Evolutionary conservation across 2,888 invertebrate species (phyloP), one percentile per base, ranked within the genome.

Genomic region (Periphyllus acericola): DNA sequence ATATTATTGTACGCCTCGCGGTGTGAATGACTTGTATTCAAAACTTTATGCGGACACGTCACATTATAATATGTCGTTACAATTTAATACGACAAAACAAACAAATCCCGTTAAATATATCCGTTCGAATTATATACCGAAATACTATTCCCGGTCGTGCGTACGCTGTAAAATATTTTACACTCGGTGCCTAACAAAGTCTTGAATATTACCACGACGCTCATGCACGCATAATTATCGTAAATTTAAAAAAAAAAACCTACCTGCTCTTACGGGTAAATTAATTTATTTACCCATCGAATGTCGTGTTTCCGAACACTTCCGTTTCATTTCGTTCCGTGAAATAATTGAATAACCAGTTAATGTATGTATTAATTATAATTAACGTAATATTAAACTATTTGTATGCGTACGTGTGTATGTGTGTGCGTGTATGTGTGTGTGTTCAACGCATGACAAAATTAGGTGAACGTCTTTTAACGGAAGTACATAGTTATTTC

Each of bases 281-380:
- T 66, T 36, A 66, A n/a, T 81, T 71, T 32, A 81, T 68, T 81
- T 68, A 68, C 81, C 40, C 21, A 46, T 68, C 81, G 29, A 29
- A 68, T 81, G 68, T 3, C 81, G 68, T 81, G 81, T 68, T 81
- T 60, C 19, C 1, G 5, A 46, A 46, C 34, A 81, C 81, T 68
- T 81, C 81, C 81, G 81, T 68, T 81, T 68, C 29, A 40, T 36
- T 68, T 68, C 29, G 40, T 81, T 40, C 68, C 0, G 40, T 14
- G 68, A 46, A 71, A 81, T 81, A 81, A 81, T 81, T 81, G 29
- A 81, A 68, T 46, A 68, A 46, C 68, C 81, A 25, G 81, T 81
- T 81, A 68, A 29, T 32, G 40, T 34, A 66, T 80, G 29, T 55
- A 79, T 68, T 68, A 68, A 60, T 60, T 60, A 60, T 60, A 60